phyloP scores from a whole-genome alignment of 1,140 invertebrate species.

The Pogonus chalceus region DNA sequence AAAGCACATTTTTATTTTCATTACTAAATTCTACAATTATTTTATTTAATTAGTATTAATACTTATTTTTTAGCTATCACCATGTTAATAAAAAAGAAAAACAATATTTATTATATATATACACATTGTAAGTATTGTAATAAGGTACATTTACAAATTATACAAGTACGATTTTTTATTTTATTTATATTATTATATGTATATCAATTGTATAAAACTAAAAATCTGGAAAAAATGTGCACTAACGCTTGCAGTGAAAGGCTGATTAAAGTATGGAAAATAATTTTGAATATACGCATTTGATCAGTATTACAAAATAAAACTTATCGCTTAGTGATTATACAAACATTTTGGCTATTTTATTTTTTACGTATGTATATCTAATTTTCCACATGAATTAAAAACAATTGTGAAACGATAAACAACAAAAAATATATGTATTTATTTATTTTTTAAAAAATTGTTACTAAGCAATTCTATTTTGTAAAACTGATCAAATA shows the following conservation, averaged over 20 bases:
- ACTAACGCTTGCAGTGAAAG: slow-evolving; percentile 3
- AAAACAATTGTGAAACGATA: too few species aligned
- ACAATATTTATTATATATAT: not conserved
- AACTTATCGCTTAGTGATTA: too few species aligned
- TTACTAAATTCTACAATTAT: slow-evolving; percentile 2
- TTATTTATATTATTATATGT: not conserved
- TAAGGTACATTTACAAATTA: not conserved
- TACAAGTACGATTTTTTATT: not conserved
- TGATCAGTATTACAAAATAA: too few species aligned
- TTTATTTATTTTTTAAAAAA: too few species aligned
- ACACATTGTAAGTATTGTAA: too few species aligned
- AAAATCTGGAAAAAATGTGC: not conserved
- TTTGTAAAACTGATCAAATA: too few species aligned
- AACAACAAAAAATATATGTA: too few species aligned
- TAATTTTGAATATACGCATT: not conserved
- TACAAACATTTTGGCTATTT: too few species aligned
- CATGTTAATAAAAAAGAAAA: not conserved
- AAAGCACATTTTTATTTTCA: slow-evolving; percentile 5
- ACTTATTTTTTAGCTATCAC: not conserved
- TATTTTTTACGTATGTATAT: too few species aligned
- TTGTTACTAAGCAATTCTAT: too few species aligned
- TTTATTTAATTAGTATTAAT: not conserved
- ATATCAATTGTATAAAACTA: slow-evolving; percentile 6
- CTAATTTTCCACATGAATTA: too few species aligned
- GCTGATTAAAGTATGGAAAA: not conserved